Conservation (phyloP, 2,113 vertebrate species). For the Salminus brasiliensis region DNA sequence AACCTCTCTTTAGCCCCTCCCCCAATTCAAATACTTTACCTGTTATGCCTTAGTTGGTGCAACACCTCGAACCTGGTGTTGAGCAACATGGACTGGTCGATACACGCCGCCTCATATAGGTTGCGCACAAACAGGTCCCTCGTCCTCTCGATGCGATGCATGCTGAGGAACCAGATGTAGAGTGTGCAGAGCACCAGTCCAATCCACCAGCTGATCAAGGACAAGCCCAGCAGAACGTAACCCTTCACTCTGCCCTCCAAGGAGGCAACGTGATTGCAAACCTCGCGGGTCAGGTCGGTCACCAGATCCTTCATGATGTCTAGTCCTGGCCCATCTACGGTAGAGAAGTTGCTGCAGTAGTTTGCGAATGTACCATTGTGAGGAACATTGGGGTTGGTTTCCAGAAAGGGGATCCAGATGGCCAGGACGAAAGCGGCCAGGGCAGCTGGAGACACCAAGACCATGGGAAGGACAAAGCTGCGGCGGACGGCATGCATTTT, state of each 20-base stretch:
- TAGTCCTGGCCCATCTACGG: neutral
- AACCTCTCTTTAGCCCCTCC: too few relatives aligned
- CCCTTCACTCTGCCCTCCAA: neutral
- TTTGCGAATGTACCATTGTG: neutral
- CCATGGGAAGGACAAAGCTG: conserved; percentile 50
- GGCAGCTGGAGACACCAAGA: conserved; percentile 29
- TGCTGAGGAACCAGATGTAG: conserved; percentile 50
- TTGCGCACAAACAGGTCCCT: conserved; percentile 55
- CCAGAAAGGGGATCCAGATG: conserved; percentile 14
- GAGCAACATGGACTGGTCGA: conserved; percentile 58
- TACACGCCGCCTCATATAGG: conserved; percentile 61
- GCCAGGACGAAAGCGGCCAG: conserved; percentile 24
- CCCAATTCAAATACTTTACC: neutral
- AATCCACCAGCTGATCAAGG: conserved; percentile 41
- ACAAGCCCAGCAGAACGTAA: conserved; percentile 31
- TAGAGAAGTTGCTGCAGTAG: neutral
- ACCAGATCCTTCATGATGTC: neutral
- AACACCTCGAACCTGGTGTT: conserved; percentile 33
- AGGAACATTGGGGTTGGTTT: neutral
- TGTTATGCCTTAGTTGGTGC: neutral
- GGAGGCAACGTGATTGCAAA: conserved; percentile 29
- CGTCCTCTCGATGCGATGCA: conserved; percentile 59
- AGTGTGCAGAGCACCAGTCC: conserved; percentile 55
- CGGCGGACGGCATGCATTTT: conserved; percentile 59
- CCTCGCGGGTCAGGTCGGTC: conserved; percentile 22